Base-by-base conservation (phyloP, 2,797 vertebrate species). In the Chelidonichthys spinosus region DNA sequence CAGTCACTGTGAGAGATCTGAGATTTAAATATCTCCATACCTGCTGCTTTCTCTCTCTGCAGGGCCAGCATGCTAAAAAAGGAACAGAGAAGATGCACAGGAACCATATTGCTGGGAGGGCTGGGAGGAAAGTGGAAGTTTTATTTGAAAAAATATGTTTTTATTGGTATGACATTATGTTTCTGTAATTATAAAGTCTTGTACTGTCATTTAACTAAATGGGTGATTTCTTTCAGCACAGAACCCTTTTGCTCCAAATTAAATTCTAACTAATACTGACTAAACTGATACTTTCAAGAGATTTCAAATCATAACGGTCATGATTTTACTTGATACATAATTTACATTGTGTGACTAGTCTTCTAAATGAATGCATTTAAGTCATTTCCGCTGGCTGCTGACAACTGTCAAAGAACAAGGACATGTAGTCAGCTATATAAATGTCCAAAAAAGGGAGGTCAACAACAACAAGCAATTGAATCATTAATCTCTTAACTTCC, bases 1-100 rank as follows among this genome's bases (percentile, higher is more conserved):
- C 84, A 78, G 84, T 76, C 70, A 70, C 60, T 82, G 79, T 63
- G 69, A 86, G 68, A 88, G 84, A 89, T 88, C 84, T 89, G 67
- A 86, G 84, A 84, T 89, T 78, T 63, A 78, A 74, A 83, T 71
- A 78, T 78, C 39, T 85, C 64, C 66, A 37, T 58, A 89, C 86
- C 82, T 87, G 76, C 69, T 85, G 86, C 79, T 43, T 37, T 75
- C 39, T 69, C 60, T 65, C 46, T 50, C 81, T 32, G 47, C 59
- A 72, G 83, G 71, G 56, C 58, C 58, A 52, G 46, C 61, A 56
- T 86, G 66, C 72, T 73, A 80, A 84, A 84, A 49, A 74, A 70
- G 43, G 25, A 83, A 14, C 50, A 50, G 59, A 73, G 42, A 10
- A 46, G 50, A 72, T 72, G 43, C 49, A 15, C 25, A 10, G 25